These are phyloP conservation scores for Melanchra persicariae DNA, from an alignment of 2,888 invertebrate genomes.

Conservation along the genomic window DNA sequence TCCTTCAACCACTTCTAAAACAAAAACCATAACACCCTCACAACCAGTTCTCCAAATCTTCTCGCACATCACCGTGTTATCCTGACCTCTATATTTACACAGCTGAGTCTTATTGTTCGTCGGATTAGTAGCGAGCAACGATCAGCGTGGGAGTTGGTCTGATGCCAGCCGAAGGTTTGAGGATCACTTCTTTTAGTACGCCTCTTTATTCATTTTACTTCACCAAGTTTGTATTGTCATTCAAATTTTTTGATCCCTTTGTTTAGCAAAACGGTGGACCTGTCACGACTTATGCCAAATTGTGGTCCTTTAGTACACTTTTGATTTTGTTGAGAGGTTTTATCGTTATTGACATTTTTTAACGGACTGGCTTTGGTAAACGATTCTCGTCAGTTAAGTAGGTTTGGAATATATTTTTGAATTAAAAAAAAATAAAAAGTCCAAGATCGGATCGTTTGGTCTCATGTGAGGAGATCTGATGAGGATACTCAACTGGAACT, in stretches of 20 bases:
- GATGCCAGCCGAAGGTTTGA: constrained; percentile 31
- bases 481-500: too few relatives aligned
- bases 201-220: constrained; percentile 38
- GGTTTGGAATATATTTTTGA: too few relatives aligned
- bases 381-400: too few relatives aligned
- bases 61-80: constrained; percentile 47
- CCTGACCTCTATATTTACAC: constrained; percentile 71
- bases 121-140: constrained; percentile 71
- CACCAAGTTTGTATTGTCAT: constrained; percentile 37
- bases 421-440: too few relatives aligned
- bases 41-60: constrained; percentile 27
- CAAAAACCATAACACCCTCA: constrained; percentile 5
- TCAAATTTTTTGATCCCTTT: constrained; percentile 41
- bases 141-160: constrained; percentile 69
- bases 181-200: constrained; percentile 43
- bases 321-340: constrained; percentile 21
- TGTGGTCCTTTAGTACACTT: constrained; percentile 18
- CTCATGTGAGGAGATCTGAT: too few relatives aligned
- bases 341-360: background rate
- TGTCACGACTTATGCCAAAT: constrained; percentile 48
- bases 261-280: constrained; percentile 19
- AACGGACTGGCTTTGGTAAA: background rate
- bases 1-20: background rate
- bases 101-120: constrained; percentile 72
- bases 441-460: too few relatives aligned